These are phyloP conservation scores for Acanthaster planci DNA, from an alignment of 35 echinoderm and acorn worm genomes.

Conservation along the genomic window DNA sequence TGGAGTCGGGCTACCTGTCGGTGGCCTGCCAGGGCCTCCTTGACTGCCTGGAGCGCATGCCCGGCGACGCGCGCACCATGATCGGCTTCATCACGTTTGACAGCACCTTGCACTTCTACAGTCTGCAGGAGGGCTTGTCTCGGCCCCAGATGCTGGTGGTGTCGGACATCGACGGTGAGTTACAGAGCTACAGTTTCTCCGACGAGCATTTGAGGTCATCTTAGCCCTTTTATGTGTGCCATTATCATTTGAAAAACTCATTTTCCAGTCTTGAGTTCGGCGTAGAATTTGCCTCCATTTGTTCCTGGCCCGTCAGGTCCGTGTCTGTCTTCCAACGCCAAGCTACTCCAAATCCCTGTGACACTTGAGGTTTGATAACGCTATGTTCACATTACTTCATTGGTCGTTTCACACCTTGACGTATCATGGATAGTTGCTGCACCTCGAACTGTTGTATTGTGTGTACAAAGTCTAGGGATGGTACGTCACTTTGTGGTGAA, in stretches of 20 bases:
- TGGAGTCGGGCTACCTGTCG: conserved; percentile 91
- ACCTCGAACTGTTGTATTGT: too few species aligned
- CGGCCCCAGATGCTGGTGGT: conserved; percentile 95
- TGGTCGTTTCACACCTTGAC: too few species aligned
- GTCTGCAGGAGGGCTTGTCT: conserved; percentile 78
- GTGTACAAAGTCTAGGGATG: too few species aligned
- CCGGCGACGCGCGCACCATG: conserved; percentile 88
- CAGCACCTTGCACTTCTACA: conserved; percentile 98
- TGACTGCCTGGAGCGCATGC: conserved; percentile 79
- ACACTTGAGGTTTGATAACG: too few species aligned
- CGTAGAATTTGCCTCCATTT: too few species aligned
- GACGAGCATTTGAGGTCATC: too few species aligned
- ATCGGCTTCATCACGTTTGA: conserved; percentile 92
- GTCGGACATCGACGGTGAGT: conserved; percentile 91
- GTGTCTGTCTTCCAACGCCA: too few species aligned
- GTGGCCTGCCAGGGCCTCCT: conserved; percentile 84
- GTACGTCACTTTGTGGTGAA: not conserved
- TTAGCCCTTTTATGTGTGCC: not conserved
- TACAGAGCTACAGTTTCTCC: not conserved
- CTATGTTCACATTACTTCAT: too few species aligned
- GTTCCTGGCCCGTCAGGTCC: too few species aligned
- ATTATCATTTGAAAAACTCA: not conserved
- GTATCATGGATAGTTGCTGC: too few species aligned
- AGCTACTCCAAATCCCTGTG: too few species aligned
- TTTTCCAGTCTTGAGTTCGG: too few species aligned